A percentile compares a stretch with the other conserved stretches of the same genome.
These are phyloP conservation scores for Hydrotaea cyrtoneurina DNA, from an alignment of 2,888 invertebrate genomes.

Conservation along the genomic window DNA sequence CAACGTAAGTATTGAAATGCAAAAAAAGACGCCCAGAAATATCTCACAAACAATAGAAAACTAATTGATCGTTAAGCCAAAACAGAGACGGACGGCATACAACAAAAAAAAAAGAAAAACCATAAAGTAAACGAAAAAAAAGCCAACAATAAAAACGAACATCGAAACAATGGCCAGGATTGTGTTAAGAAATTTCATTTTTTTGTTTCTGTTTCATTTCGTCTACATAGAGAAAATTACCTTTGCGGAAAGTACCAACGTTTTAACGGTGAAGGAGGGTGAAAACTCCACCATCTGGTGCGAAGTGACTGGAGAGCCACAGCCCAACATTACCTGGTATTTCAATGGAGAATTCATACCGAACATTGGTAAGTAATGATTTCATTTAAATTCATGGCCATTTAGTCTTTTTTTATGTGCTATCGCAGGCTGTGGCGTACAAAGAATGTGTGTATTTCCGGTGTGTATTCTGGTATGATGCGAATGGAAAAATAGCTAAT, in stretches of 20 bases:
- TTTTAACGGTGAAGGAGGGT: slow-evolving; percentile 82
- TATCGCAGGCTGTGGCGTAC: background rate
- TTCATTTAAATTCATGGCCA: slow-evolving; percentile 68
- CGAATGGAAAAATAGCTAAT: no score
- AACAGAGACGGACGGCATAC: background rate
- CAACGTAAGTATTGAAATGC: slow-evolving; percentile 78
- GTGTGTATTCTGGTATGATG: background rate
- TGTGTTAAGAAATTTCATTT: slow-evolving; percentile 25
- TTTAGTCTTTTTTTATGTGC: slow-evolving; percentile 44
- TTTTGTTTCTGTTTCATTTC: slow-evolving; percentile 39
- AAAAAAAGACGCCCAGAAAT: slow-evolving; percentile 21
- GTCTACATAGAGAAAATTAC: slow-evolving; percentile 81
- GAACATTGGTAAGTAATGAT: slow-evolving; percentile 73
- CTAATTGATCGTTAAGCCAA: slow-evolving; percentile 52
- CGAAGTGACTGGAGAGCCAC: slow-evolving; percentile 81
- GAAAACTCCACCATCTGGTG: slow-evolving; percentile 81
- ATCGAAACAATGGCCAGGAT: slow-evolving; percentile 36
- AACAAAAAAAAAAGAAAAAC: background rate
- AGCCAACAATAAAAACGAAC: background rate
- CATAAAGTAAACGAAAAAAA: background rate
- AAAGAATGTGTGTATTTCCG: background rate
- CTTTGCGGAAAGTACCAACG: slow-evolving; percentile 82
- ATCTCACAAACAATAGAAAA: slow-evolving; percentile 44
- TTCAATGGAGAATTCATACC: slow-evolving; percentile 80
- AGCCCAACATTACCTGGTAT: slow-evolving; percentile 81